Percentiles rank a stretch among this genome's conserved stretches.
Evolutionary conservation across 2,888 invertebrate species (phyloP).

Genomic region (Tholera decimalis): DNA sequence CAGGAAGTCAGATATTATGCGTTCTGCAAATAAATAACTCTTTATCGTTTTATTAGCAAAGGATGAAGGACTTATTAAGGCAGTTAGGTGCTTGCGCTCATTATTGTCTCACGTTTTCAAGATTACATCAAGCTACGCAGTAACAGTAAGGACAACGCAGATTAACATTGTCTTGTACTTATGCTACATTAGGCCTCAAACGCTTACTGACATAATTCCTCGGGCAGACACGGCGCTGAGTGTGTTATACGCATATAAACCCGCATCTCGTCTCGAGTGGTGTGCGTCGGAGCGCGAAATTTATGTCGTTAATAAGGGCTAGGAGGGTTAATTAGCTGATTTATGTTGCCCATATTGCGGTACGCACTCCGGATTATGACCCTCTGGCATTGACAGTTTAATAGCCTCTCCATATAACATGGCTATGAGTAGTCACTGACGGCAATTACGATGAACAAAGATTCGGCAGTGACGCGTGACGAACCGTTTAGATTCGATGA

Average conservation of each 20-base stretch:
- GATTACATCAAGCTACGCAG: slow-evolving; percentile 61
- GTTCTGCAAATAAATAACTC: neutral
- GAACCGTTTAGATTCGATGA: slow-evolving; percentile 63
- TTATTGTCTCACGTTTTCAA: slow-evolving; percentile 50
- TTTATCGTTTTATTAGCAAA: slow-evolving; percentile 21
- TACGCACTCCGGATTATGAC: slow-evolving; percentile 81
- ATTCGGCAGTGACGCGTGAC: slow-evolving; percentile 72
- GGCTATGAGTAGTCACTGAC: slow-evolving; percentile 70
- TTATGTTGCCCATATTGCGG: slow-evolving; percentile 87
- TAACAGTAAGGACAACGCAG: slow-evolving; percentile 66
- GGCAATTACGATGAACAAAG: slow-evolving; percentile 75
- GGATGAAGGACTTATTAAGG: slow-evolving; percentile 32
- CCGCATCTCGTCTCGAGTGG: slow-evolving; percentile 84
- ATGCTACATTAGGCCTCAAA: slow-evolving; percentile 60
- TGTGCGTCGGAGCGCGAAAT: slow-evolving; percentile 84
- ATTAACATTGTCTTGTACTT: slow-evolving; percentile 72
- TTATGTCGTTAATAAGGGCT: slow-evolving; percentile 90
- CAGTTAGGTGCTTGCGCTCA: slow-evolving; percentile 10
- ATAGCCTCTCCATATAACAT: slow-evolving; percentile 74
- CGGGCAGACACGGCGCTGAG: slow-evolving; percentile 67
- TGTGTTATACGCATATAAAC: slow-evolving; percentile 83
- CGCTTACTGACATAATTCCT: slow-evolving; percentile 65
- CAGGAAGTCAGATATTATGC: slow-evolving; percentile 1
- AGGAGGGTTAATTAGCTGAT: slow-evolving; percentile 89
- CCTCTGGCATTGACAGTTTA: slow-evolving; percentile 86